phyloP scores from a whole-genome alignment of 2,113 vertebrate genomes.

The Dromas ardeola region DNA sequence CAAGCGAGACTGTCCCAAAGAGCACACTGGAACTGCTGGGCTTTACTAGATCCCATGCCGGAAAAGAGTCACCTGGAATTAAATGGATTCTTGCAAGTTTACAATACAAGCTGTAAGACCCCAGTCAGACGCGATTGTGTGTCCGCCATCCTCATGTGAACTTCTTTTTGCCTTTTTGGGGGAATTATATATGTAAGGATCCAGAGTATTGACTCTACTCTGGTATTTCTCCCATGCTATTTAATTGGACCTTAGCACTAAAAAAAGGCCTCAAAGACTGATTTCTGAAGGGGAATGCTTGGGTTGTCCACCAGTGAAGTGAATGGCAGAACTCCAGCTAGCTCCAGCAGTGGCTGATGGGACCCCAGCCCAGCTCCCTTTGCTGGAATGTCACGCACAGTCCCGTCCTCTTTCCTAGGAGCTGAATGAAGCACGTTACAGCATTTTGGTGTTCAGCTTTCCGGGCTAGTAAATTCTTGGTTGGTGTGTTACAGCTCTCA shows the following conservation, averaged over 20 bases:
- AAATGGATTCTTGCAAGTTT: background rate
- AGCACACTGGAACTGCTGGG: background rate
- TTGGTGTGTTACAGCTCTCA: background rate
- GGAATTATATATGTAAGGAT: background rate
- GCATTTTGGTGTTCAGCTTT: background rate
- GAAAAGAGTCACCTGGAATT: background rate
- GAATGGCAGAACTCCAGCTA: background rate
- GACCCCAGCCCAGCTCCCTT: background rate
- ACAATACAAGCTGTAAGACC: background rate
- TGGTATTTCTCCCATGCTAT: background rate
- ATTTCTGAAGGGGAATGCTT: background rate
- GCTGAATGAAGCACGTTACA: background rate
- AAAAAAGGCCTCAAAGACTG: background rate
- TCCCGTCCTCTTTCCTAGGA: background rate
- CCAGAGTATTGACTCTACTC: background rate
- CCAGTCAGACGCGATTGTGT: background rate
- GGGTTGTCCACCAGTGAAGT: background rate
- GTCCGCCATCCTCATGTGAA: fast-evolving
- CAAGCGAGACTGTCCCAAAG: background rate
- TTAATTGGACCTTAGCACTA: background rate
- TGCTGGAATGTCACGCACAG: background rate
- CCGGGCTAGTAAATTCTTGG: background rate
- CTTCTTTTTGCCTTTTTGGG: background rate
- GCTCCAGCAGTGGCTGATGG: background rate
- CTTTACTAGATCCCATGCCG: background rate